These are phyloP conservation scores for Polietes domitor DNA, from an alignment of 2,888 invertebrate genomes.

Conservation along the genomic window DNA sequence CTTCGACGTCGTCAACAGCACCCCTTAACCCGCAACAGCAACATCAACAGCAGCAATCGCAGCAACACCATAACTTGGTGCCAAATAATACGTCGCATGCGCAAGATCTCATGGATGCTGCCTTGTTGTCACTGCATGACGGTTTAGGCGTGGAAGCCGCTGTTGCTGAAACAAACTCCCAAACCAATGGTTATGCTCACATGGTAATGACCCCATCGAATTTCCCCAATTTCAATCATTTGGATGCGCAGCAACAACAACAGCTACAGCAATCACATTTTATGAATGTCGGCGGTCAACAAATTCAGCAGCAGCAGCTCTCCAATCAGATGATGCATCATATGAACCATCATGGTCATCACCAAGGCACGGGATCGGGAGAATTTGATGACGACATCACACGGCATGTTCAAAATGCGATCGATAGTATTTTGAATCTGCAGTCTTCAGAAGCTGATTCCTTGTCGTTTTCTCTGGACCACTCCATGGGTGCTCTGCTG, in stretches of 20 bases:
- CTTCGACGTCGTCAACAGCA: conserved; percentile 76
- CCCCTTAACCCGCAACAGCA: conserved; percentile 70
- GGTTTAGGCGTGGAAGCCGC: conserved; percentile 73
- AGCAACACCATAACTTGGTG: conserved; percentile 69
- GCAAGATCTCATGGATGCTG: conserved; percentile 73
- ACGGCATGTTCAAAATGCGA: conserved; percentile 90
- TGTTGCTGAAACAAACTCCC: conserved; percentile 55
- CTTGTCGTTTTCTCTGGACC: conserved; percentile 78
- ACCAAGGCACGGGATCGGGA: conserved; percentile 68
- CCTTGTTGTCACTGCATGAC: conserved; percentile 76
- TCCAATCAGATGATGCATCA: conserved; percentile 69
- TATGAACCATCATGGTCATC: conserved; percentile 70
- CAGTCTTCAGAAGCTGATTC: conserved; percentile 82
- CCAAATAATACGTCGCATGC: conserved; percentile 64
- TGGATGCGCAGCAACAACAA: conserved; percentile 71
- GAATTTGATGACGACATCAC: conserved; percentile 86
- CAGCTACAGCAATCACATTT: conserved; percentile 74
- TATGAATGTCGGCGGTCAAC: conserved; percentile 68
- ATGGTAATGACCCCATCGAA: conserved; percentile 68
- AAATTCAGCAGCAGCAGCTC: conserved; percentile 69
- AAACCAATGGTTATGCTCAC: conserved; percentile 55
- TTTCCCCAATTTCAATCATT: conserved; percentile 51
- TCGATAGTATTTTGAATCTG: conserved; percentile 89
- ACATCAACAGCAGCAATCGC: conserved; percentile 67
- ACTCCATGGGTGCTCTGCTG: conserved; percentile 79